Evolutionary conservation across 2,797 vertebrate species (phyloP).

Genomic region (Salarias fasciatus): DNA sequence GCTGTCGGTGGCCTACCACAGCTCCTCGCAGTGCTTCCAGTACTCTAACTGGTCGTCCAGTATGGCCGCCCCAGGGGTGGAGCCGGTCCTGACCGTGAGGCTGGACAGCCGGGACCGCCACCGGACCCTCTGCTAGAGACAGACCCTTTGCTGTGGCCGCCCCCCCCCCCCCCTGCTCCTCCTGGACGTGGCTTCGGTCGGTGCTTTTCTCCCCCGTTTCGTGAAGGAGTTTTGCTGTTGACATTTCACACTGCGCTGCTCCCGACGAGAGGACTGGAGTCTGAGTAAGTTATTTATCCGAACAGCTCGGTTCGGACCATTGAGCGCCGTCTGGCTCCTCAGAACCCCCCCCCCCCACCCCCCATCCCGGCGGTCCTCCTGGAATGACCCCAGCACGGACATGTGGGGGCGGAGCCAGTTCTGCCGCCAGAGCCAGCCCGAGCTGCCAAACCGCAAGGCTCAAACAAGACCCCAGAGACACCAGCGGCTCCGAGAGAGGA

Average conservation of each 20-base stretch:
- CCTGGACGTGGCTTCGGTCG: slow-evolving; percentile 54
- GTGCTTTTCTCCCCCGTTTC: slow-evolving; percentile 41
- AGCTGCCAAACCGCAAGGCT: slow-evolving; percentile 72
- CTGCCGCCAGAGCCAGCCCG: no score
- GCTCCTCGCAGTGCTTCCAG: slow-evolving; percentile 91
- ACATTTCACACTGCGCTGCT: slow-evolving; percentile 65
- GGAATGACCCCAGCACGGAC: slow-evolving; percentile 68
- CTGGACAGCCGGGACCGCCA: slow-evolving; percentile 94
- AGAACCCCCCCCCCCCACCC: no score
- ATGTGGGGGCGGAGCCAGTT: no score
- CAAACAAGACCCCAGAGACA: slow-evolving; percentile 74
- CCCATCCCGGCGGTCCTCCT: slow-evolving; percentile 52
- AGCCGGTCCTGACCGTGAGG: slow-evolving; percentile 96
- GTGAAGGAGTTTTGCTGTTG: slow-evolving; percentile 61
- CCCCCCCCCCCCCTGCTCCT: slow-evolving; percentile 39
- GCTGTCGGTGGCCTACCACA: slow-evolving; percentile 98
- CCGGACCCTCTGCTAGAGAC: slow-evolving; percentile 90
- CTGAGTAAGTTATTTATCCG: slow-evolving; percentile 67
- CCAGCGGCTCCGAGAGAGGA: slow-evolving; percentile 39
- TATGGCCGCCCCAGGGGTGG: slow-evolving; percentile 89
- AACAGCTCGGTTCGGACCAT: slow-evolving; percentile 66
- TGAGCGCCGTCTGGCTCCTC: slow-evolving; percentile 63
- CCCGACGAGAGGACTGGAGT: slow-evolving; percentile 53
- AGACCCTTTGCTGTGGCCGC: slow-evolving; percentile 40
- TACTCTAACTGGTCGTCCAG: slow-evolving; percentile 93